phyloP scores from a whole-genome alignment of 2,888 invertebrate genomes.

The Platycnemis pennipes region DNA sequence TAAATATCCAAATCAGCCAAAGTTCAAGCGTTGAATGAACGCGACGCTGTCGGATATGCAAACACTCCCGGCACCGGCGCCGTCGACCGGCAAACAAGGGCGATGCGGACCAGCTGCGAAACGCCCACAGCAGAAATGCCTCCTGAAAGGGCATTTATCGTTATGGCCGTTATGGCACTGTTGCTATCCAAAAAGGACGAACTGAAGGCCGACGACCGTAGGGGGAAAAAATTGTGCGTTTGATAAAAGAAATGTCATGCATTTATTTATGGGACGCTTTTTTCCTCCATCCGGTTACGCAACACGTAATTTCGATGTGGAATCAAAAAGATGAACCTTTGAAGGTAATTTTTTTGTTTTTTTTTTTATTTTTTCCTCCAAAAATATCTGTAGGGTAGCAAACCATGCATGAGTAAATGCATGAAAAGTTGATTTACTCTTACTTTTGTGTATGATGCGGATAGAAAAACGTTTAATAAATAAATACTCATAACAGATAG shows the following conservation, averaged over 20 bases:
- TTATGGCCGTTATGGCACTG: neutral
- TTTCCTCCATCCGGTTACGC: neutral
- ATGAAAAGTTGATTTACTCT: no score
- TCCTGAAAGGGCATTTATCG: neutral
- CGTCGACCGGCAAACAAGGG: neutral
- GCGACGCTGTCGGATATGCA: neutral
- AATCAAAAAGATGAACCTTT: neutral
- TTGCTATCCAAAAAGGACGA: neutral
- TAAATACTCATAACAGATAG: neutral
- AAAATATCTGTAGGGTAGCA: no score
- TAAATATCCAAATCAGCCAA: neutral
- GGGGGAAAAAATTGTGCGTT: neutral
- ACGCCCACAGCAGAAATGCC: neutral
- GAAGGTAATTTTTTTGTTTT: neutral
- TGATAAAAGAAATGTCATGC: neutral
- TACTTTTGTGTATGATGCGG: no score
- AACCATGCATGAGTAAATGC: no score
- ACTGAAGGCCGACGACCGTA: neutral
- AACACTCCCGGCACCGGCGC: neutral
- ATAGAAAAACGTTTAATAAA: no score
- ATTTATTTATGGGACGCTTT: neutral
- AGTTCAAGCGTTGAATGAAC: neutral
- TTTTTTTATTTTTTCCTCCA: neutral
- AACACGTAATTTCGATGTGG: neutral
- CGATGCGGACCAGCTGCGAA: neutral